phyloP scores from a whole-genome alignment of 1,140 invertebrate genomes.

The Cecropterus lyciades region DNA sequence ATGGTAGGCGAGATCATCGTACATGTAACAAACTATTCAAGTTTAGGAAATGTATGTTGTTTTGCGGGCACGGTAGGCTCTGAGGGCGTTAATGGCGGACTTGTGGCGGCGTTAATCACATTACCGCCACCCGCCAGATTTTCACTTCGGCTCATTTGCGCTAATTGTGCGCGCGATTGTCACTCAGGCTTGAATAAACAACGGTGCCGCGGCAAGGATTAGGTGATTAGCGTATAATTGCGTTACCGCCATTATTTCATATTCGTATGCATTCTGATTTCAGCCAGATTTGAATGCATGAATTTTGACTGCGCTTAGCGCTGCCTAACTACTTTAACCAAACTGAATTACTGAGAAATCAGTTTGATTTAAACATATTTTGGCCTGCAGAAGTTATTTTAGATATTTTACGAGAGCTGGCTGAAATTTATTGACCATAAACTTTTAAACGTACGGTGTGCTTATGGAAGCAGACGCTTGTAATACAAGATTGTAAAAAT shows the following conservation, averaged over 20 bases:
- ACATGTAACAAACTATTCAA: neutral
- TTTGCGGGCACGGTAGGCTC: conserved; percentile 38
- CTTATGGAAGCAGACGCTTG: neutral
- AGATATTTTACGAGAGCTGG: conserved; percentile 17
- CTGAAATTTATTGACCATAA: conserved; percentile 28
- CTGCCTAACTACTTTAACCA: conserved; percentile 13
- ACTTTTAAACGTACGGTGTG: conserved; percentile 10
- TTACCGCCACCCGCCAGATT: conserved; percentile 77
- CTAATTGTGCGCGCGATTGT: conserved; percentile 82
- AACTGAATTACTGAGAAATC: conserved; percentile 16
- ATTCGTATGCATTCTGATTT: conserved; percentile 75
- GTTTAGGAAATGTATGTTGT: conserved; percentile 5
- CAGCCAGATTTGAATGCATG: conserved; percentile 65
- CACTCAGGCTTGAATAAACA: conserved; percentile 83
- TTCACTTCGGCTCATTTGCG: conserved; percentile 82
- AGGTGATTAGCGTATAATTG: conserved; percentile 82
- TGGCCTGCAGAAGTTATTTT: conserved; percentile 12
- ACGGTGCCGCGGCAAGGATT: conserved; percentile 80
- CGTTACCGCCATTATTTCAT: conserved; percentile 81
- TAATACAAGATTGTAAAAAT: conserved; percentile 19
- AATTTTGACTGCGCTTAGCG: conserved; percentile 55
- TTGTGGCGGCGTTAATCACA: conserved; percentile 77
- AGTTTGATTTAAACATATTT: conserved; percentile 6
- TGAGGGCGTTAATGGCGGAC: conserved; percentile 63
- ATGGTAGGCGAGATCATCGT: too few species aligned